These are phyloP conservation scores for Leucozona laternaria DNA, from an alignment of 2,888 invertebrate genomes.

Conservation along the genomic window DNA sequence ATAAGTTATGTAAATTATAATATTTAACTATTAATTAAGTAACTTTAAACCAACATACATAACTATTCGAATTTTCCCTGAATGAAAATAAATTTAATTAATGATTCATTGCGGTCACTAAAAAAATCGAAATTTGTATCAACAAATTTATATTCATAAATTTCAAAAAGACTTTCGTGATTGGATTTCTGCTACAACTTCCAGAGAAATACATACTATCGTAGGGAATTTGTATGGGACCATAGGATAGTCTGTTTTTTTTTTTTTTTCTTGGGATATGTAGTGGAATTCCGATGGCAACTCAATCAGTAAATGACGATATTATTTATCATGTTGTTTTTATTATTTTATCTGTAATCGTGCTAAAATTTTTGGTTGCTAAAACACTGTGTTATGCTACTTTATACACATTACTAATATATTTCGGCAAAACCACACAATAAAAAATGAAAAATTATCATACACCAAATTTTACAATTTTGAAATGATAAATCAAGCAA, in stretches of 20 bases:
- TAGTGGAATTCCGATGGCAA: not conserved
- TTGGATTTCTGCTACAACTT: not conserved
- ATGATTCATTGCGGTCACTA: not conserved
- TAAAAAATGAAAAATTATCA: conserved; percentile 10
- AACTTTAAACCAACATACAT: not conserved
- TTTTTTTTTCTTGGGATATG: not conserved
- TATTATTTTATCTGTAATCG: conserved; percentile 9
- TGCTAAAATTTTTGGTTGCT: conserved; percentile 51
- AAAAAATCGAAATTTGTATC: not conserved
- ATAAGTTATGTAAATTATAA: not conserved
- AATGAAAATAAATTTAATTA: not conserved
- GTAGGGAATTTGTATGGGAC: not conserved
- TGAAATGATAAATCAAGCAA: conserved; percentile 56
- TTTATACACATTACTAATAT: conserved; percentile 36
- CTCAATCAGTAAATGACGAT: not conserved
- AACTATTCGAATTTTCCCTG: not conserved
- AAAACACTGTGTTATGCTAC: conserved; percentile 41
- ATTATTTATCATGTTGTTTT: not conserved
- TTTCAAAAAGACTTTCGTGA: not conserved
- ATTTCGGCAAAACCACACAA: conserved; percentile 42
- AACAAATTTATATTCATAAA: not conserved
- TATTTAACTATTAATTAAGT: not conserved
- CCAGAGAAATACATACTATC: not conserved
- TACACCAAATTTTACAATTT: not conserved
- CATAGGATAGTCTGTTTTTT: not conserved